Evolutionary conservation across 2,888 invertebrate species (phyloP).

Genomic region (Orthosia cruda): DNA sequence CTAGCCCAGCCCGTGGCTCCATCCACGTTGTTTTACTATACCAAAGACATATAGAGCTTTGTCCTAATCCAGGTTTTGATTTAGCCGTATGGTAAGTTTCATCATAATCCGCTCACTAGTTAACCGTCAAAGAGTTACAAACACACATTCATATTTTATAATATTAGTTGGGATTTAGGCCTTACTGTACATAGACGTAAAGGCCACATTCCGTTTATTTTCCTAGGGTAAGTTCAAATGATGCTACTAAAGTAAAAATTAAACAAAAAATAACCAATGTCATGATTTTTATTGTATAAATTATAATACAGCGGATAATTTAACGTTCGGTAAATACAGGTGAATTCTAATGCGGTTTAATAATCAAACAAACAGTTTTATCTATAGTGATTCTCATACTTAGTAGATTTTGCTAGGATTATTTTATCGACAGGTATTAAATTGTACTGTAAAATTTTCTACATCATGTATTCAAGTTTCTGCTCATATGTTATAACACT

Average conservation of each 20-base stretch:
- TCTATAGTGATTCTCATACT: conserved; percentile 10
- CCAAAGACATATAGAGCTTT: too few species aligned
- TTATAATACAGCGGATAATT: conserved; percentile 71
- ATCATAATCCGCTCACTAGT: too few species aligned
- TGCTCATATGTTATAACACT: too few species aligned
- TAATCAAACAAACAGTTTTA: conserved; percentile 29
- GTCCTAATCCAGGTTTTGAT: too few species aligned
- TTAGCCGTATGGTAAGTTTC: too few species aligned
- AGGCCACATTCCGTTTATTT: too few species aligned
- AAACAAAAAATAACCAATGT: conserved; percentile 66
- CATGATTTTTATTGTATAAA: conserved; percentile 72
- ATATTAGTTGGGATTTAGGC: too few species aligned
- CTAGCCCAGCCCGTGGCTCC: too few species aligned
- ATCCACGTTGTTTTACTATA: too few species aligned
- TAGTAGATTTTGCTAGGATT: conserved; percentile 3
- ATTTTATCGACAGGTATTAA: conserved; percentile 25
- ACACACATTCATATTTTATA: too few species aligned
- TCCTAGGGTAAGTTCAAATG: background rate
- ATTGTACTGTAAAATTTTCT: conserved; percentile 22
- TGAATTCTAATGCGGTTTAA: conserved; percentile 45
- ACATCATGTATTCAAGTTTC: background rate
- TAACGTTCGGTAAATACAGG: conserved; percentile 60
- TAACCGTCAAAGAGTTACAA: too few species aligned
- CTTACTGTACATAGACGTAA: too few species aligned
- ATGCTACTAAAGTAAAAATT: conserved; percentile 13